Base-by-base conservation (phyloP, 1,140 invertebrate species). In the Coelopa frigida region DNA sequence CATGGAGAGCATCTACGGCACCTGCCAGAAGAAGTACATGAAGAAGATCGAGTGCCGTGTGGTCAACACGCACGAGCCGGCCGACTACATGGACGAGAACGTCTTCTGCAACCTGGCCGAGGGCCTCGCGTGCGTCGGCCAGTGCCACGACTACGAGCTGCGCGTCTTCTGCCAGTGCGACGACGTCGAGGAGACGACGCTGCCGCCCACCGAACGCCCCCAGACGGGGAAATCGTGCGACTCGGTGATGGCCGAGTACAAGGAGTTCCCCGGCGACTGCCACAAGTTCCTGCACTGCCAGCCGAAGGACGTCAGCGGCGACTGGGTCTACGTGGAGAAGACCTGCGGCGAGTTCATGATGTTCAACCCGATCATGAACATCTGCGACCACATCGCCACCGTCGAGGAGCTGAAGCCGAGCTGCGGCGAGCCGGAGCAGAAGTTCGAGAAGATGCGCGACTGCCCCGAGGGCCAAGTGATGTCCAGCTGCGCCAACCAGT, bases 41-140 rank as follows among this genome's bases (percentile, higher is more conserved):
- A 71, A 68, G 2, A 75, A 82, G 35, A 85, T 92, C 44, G 75
- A 82, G 63, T 92, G 89, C 54, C 74, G 87, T 22, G 82, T 82
- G 0, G 75, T 80, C 2, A 70, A 71, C 0, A 75, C 72, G 2
- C 78, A 85, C 43, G 70, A 76, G 33, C 68, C 73, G 3, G 71
- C 78, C 1, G 84, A 84, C 57, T 76, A 80, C 48, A 82, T 82
- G 12, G 82, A 81, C 1, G 71, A 88, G 46, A 77, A 85, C 56
- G 83, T 85, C 0, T 77, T 83, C 37, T 92, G 89, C 59, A 82
- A 78, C 55, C 56, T 89, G 17, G 74, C 83, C 52, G 73, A 73
- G 31, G 87, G 87, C 1, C 70, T 91, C 0, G 61, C 80, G 6
- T 92, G 88, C 58, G 56, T 65, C 14, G 52, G 55, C 24, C 68